Evolutionary conservation across 2,888 invertebrate genomes (phyloP).

Genomic region (Rhyacophila evoluta): DNA sequence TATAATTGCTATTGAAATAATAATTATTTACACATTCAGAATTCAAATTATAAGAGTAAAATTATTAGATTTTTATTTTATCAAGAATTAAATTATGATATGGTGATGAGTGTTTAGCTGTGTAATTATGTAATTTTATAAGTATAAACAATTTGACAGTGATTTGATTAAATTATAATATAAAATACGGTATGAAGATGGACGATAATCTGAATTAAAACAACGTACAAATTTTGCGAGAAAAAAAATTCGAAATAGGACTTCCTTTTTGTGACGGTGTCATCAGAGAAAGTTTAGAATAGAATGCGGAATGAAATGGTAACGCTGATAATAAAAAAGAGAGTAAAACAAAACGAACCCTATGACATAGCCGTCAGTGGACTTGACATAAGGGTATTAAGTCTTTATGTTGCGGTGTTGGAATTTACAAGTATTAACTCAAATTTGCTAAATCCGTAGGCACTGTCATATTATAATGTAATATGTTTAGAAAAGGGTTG

Average conservation of each 20-base stretch:
- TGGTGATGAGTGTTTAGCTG: too few relatives aligned
- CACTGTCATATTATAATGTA: constrained; percentile 35
- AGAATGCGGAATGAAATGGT: neutral
- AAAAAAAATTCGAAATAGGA: neutral
- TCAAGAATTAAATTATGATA: too few relatives aligned
- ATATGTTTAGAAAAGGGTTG: constrained; percentile 41
- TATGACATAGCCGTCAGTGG: constrained; percentile 37
- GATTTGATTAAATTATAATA: too few relatives aligned
- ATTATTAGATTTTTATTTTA: too few relatives aligned
- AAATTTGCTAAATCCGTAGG: constrained; percentile 41
- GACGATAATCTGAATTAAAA: too few relatives aligned
- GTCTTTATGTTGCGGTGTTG: constrained; percentile 38
- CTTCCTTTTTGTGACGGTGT: neutral
- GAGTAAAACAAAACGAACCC: constrained; percentile 9
- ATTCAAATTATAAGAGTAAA: too few relatives aligned
- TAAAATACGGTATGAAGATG: too few relatives aligned
- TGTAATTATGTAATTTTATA: too few relatives aligned
- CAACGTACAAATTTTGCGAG: too few relatives aligned
- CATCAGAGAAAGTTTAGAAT: neutral
- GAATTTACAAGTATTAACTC: constrained; percentile 46
- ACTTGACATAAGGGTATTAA: constrained; percentile 42
- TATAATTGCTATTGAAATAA: too few relatives aligned
- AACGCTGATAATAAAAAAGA: neutral
- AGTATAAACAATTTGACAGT: too few relatives aligned
- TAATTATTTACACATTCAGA: too few relatives aligned